Base-by-base conservation (phyloP, 2,888 invertebrate genomes). In the Caenorhabditis parvicauda region DNA sequence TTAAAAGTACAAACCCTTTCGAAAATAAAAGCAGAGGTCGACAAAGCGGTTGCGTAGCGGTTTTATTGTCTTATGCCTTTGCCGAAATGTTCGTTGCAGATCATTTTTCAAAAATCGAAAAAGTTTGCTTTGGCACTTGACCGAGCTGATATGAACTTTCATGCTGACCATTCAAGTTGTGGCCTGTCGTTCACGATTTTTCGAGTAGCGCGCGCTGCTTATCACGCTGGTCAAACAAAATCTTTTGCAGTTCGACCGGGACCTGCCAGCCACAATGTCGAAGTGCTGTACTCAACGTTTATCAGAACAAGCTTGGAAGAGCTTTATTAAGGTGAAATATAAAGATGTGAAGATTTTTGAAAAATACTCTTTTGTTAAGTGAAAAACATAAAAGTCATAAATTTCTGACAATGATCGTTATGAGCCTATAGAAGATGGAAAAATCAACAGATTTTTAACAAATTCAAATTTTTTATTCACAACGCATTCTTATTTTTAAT, bases 191-290 rank as follows among this genome's bases (percentile, higher is more conserved):
- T 32, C 35, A 32, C 9, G 35, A 12, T 32, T 32, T 9, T 12
- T 32, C 35, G 9, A 12, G 35, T 32, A n/a, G 35, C 9, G 35
- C 9, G n/a, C 9, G n/a, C 35, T 9, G 35, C 35, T 9, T 12
- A n/a, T 12, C 9, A 12, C 35, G n/a, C 35, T 32, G 9, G 9
- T 32, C 9, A n/a, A 32, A 32, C 17, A n/a, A 19, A 41, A 14
- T 41, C 29, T 5, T 29, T 75, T 77, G 27, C 60, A 80, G 80
- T 50, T 70, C 71, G 37, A 79, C 77, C 6, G 72, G 72, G 45
- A 80, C 78, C 0, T 80, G 80, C 51, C 78, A 80, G 42, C 76
- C 76, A 7, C 79, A 80, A 51, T 80, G 80, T 47, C 51, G 78
- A 35, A 70, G 64, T 41, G 77, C 80, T 19, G 79, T 77, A 3